A percentile compares a stretch with the other conserved stretches of the same genome.
Conservation (phyloP, 2,888 invertebrate genomes). For the Abrostola tripartita region DNA sequence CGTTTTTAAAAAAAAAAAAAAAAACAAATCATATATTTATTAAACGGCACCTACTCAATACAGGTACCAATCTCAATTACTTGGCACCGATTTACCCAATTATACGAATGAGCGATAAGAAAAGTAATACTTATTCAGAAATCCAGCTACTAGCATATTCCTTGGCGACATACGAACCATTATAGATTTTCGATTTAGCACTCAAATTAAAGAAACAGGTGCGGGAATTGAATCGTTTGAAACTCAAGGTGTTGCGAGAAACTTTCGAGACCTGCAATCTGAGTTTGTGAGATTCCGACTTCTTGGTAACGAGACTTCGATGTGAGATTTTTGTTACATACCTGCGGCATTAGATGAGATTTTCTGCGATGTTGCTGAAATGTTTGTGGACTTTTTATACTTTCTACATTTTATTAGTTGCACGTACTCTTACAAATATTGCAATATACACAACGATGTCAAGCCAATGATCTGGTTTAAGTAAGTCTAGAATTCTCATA, state of each 20-base stretch:
- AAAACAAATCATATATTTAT: too few relatives aligned
- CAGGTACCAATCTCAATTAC: too few relatives aligned
- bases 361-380: constrained; percentile 1
- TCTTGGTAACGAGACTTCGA: constrained; percentile 45
- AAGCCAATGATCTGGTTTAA: too few relatives aligned
- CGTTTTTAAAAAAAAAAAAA: too few relatives aligned
- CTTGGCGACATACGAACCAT: constrained; percentile 20
- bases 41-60: too few relatives aligned
- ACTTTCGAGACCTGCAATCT: constrained; percentile 51
- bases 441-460: too few relatives aligned
- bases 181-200: constrained; percentile 53
- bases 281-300: constrained; percentile 41
- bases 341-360: constrained; percentile 10
- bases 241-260: constrained; percentile 37
- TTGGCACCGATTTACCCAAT: neutral
- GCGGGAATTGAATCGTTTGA: constrained; percentile 49
- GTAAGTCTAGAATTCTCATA: too few relatives aligned
- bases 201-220: constrained; percentile 53
- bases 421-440: too few relatives aligned
- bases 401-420: too few relatives aligned
- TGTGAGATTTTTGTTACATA: constrained; percentile 19
- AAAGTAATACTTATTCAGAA: constrained; percentile 1
- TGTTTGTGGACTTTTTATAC: too few relatives aligned
- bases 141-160: constrained; percentile 11
- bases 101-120: neutral